A percentile compares a stretch with the other conserved stretches of the same genome.
These are phyloP conservation scores for Spinibarbus caldwelli DNA, from an alignment of 2,797 vertebrate genomes.

Conservation along the genomic window DNA sequence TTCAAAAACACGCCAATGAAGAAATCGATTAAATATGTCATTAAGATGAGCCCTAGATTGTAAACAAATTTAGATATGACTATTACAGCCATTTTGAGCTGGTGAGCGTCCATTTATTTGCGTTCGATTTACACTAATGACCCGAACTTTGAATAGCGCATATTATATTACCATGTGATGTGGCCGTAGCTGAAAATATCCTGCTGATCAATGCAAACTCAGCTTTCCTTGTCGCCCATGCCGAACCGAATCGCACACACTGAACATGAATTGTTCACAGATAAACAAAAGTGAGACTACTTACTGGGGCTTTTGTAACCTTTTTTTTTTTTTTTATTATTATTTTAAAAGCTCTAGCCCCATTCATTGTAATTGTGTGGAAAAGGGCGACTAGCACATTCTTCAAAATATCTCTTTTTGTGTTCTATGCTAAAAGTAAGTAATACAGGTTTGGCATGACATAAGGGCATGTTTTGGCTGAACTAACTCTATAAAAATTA, in stretches of 20 bases:
- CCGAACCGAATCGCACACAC: slow-evolving; percentile 31
- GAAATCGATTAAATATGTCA: slow-evolving; percentile 17
- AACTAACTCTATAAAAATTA: not conserved
- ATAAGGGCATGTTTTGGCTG: not conserved
- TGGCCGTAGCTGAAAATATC: slow-evolving; percentile 45
- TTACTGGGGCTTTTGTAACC: not conserved
- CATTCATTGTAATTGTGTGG: not conserved
- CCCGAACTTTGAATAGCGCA: slow-evolving; percentile 23
- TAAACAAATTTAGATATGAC: slow-evolving; percentile 40
- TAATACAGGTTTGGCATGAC: not conserved
- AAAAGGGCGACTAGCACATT: not conserved
- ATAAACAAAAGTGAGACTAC: not conserved
- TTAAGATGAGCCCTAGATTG: slow-evolving; percentile 34
- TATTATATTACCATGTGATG: slow-evolving; percentile 52
- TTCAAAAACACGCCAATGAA: not conserved
- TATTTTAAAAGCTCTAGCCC: too few species aligned
- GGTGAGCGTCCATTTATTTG: slow-evolving; percentile 50
- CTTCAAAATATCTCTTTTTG: not conserved
- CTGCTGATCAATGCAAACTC: slow-evolving; percentile 50
- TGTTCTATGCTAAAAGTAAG: not conserved
- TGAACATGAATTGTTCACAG: slow-evolving; percentile 48
- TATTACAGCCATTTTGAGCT: slow-evolving; percentile 43
- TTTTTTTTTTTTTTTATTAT: too few species aligned
- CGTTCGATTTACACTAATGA: slow-evolving; percentile 47
- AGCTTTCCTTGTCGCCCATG: slow-evolving; percentile 45